A percentile compares a stretch with the other conserved stretches of the same genome.
Conservation (phyloP, 2,113 vertebrate species). For the Gavialis gangeticus region DNA sequence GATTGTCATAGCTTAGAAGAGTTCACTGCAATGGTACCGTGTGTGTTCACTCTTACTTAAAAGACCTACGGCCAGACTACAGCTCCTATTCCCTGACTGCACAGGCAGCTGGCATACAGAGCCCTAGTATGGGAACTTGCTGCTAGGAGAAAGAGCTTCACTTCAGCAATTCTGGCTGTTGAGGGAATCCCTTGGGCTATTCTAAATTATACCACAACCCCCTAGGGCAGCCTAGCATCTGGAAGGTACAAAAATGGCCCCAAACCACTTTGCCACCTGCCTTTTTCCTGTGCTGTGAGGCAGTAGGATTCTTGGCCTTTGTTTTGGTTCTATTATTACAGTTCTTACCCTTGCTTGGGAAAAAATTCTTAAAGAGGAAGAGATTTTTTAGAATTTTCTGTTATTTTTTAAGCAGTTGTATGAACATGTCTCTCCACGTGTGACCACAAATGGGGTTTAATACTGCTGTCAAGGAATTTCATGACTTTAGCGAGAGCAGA, state of each 20-base stretch:
- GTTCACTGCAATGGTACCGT: neutral
- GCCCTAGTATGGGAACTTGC: accelerated
- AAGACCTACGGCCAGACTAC: neutral
- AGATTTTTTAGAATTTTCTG: conserved; percentile 57
- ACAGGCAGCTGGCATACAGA: neutral
- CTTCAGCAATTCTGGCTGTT: neutral
- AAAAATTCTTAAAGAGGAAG: neutral
- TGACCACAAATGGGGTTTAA: conserved; percentile 67
- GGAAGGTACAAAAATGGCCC: neutral
- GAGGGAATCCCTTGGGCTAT: neutral
- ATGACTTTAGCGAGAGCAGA: conserved; percentile 25
- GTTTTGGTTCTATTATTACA: neutral
- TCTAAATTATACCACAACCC: accelerated
- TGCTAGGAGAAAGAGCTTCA: neutral
- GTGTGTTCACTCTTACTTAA: neutral
- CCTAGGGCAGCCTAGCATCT: neutral
- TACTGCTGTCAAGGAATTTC: conserved; percentile 63
- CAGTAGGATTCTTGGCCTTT: neutral
- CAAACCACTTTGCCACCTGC: neutral
- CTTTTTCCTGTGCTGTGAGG: neutral
- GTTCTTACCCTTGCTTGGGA: neutral
- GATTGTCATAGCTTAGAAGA: neutral
- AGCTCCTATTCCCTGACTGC: neutral
- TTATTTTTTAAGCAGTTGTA: conserved; percentile 60
- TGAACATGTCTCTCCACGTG: conserved; percentile 56